A percentile compares a stretch with the other conserved stretches of the same genome.
Evolutionary conservation across 2,797 vertebrate genomes (phyloP).

Genomic region (Sebastes iracundus): DNA sequence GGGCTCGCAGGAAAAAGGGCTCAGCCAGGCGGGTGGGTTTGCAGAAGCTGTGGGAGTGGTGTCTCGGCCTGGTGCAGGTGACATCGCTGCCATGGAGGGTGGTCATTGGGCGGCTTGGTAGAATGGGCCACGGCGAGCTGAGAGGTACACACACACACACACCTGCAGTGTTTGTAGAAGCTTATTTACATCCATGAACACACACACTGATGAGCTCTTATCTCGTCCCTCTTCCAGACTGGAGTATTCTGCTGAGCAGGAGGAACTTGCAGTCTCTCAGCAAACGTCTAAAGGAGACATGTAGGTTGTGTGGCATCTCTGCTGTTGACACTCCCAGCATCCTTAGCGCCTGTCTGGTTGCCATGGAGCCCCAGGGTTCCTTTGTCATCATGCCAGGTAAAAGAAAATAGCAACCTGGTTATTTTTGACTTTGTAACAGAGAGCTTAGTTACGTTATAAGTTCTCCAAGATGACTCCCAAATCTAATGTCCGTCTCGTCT

Average conservation of each 20-base stretch:
- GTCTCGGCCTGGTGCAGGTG: slow-evolving; percentile 95
- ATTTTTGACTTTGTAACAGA: too few relatives aligned
- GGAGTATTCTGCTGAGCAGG: slow-evolving; percentile 97
- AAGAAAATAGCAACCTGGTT: neutral
- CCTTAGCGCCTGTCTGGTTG: slow-evolving; percentile 97
- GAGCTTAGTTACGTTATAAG: neutral
- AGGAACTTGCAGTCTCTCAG: slow-evolving; percentile 96
- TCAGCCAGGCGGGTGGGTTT: slow-evolving; percentile 94
- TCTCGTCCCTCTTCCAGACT: slow-evolving; percentile 79
- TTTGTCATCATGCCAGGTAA: slow-evolving; percentile 99
- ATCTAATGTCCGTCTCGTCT: neutral
- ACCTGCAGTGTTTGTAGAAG: neutral
- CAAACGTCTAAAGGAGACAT: slow-evolving; percentile 97
- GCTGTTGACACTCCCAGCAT: slow-evolving; percentile 98
- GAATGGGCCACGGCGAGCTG: slow-evolving; percentile 97
- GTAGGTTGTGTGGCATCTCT: slow-evolving; percentile 97
- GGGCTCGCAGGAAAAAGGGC: slow-evolving; percentile 98
- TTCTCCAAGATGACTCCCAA: neutral
- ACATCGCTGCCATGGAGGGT: slow-evolving; percentile 98
- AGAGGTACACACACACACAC: slow-evolving; percentile 83
- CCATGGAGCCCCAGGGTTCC: slow-evolving; percentile 98
- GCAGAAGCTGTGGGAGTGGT: slow-evolving; percentile 99
- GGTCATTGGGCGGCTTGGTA: slow-evolving; percentile 97
- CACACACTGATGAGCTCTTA: neutral
- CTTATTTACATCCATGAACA: neutral